These are phyloP conservation scores for Arothron firmamentum DNA, from an alignment of 2,113 vertebrate genomes.

Conservation along the genomic window DNA sequence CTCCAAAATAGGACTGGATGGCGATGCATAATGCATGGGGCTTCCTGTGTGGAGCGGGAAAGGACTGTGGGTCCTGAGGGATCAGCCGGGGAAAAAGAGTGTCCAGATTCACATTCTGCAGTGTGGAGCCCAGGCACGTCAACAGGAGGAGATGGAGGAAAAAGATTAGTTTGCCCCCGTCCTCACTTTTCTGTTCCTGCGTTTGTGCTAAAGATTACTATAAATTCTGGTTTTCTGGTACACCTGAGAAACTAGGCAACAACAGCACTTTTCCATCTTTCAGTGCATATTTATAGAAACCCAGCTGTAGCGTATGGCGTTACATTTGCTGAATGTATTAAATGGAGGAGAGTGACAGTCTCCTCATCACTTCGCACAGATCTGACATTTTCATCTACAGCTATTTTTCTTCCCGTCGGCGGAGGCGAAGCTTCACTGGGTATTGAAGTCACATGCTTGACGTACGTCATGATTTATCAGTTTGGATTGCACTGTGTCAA, in stretches of 20 bases:
- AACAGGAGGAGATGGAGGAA: conserved; percentile 9
- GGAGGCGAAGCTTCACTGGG: neutral
- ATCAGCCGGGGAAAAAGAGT: conserved; percentile 48
- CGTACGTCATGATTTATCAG: neutral
- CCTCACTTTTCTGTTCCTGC: conserved; percentile 6
- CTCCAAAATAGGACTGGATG: conserved; percentile 58
- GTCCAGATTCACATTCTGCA: conserved; percentile 53
- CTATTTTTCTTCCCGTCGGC: neutral
- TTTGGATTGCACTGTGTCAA: neutral
- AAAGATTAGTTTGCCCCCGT: conserved; percentile 19
- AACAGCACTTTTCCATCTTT: neutral
- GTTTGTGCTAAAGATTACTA: conserved; percentile 2
- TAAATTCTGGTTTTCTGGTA: neutral
- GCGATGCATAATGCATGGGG: conserved; percentile 67
- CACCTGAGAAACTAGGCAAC: neutral
- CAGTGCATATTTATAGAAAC: neutral
- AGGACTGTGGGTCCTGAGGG: conserved; percentile 60
- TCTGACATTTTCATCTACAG: neutral
- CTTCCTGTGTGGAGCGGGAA: conserved; percentile 60
- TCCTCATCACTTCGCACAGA: neutral
- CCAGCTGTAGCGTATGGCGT: no score
- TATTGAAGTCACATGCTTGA: neutral
- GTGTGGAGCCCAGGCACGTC: conserved; percentile 3
- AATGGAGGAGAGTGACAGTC: neutral
- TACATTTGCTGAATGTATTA: no score